A percentile compares a stretch with the other conserved stretches of the same genome.
Evolutionary conservation across 1,140 invertebrate species (phyloP).

Genomic region (Caenorhabditis brenneri): DNA sequence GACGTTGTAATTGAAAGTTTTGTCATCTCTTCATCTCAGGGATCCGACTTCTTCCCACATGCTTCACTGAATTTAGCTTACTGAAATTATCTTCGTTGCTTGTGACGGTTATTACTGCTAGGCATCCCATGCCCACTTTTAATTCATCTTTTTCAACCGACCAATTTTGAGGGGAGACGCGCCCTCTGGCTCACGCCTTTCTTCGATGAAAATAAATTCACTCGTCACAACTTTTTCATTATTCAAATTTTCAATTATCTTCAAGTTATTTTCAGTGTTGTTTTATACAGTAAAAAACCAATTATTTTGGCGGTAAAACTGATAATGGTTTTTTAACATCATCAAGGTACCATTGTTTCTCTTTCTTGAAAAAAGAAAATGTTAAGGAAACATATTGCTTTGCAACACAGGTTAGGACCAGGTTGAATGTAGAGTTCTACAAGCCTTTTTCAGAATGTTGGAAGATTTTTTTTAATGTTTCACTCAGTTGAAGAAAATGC

Average conservation of each 20-base stretch:
- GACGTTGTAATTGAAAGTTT: conserved; percentile 42
- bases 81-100: conserved; percentile 39
- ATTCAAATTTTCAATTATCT: neutral
- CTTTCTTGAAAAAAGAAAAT: too few relatives aligned
- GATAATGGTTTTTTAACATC: too few relatives aligned
- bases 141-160: conserved; percentile 32
- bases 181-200: neutral
- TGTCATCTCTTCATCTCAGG: conserved; percentile 30
- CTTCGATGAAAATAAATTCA: neutral
- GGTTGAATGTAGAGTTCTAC: too few relatives aligned
- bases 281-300: too few relatives aligned
- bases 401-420: too few relatives aligned
- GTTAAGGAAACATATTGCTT: too few relatives aligned
- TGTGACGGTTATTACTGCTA: conserved; percentile 12
- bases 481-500: too few relatives aligned
- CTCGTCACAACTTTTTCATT: conserved; percentile 11
- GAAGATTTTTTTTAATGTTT: too few relatives aligned
- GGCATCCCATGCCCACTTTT: conserved; percentile 29
- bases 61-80: conserved; percentile 41
- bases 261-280: too few relatives aligned
- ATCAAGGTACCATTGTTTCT: too few relatives aligned
- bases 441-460: too few relatives aligned
- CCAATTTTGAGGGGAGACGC: conserved; percentile 2
- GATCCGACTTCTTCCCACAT: conserved; percentile 1
- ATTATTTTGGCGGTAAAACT: too few relatives aligned